Conservation (phyloP, 2,797 vertebrate genomes). For the Xiphorhynchus erythropygius region DNA sequence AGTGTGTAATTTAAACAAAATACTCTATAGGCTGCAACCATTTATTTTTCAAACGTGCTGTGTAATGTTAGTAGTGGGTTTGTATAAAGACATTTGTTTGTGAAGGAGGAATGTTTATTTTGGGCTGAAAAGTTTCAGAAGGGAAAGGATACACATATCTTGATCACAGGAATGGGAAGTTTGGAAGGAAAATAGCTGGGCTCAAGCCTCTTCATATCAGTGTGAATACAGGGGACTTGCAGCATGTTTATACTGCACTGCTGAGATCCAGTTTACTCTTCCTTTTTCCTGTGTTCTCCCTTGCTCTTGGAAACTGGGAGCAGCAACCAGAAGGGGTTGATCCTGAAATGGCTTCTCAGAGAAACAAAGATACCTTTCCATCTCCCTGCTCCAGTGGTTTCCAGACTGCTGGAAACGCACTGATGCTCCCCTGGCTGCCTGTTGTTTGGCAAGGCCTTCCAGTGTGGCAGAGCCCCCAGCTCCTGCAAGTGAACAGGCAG, state of each 20-base stretch:
- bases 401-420: not conserved
- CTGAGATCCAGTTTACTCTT: not conserved
- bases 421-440: not conserved
- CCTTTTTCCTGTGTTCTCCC: not conserved
- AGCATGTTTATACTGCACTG: not conserved
- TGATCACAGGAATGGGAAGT: not conserved
- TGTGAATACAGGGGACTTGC: not conserved
- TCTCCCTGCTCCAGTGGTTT: not conserved
- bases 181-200: not conserved
- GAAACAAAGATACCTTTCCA: not conserved
- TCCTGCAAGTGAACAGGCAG: not conserved
- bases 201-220: not conserved
- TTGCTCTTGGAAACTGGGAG: not conserved
- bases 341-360: not conserved
- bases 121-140: not conserved
- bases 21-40: not conserved
- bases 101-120: conserved; percentile 26
- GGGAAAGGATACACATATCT: not conserved
- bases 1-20: conserved; percentile 11
- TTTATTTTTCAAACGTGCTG: not conserved
- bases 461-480: not conserved
- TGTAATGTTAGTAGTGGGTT: not conserved
- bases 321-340: not conserved
- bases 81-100: not conserved
- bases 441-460: not conserved